Evolutionary conservation across 1,140 invertebrate species (phyloP).

Genomic region (Lysiphlebus fabarum): DNA sequence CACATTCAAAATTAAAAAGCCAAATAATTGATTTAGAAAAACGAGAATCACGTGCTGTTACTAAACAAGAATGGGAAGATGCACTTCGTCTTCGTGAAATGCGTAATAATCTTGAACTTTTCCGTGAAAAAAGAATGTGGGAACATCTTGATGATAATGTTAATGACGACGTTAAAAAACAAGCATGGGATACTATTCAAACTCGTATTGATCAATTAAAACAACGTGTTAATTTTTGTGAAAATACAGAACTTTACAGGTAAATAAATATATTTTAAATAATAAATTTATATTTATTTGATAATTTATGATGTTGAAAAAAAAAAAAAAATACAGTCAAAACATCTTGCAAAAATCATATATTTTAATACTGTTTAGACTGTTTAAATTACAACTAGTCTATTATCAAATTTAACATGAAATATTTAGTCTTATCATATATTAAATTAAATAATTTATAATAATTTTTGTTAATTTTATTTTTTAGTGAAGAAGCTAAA

Average conservation of each 20-base stretch:
- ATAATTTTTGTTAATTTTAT: slow-evolving; percentile 18
- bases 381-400: slow-evolving; percentile 29
- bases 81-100: slow-evolving; percentile 46
- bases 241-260: slow-evolving; percentile 40
- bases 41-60: slow-evolving; percentile 38
- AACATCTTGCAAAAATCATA: slow-evolving; percentile 29
- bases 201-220: slow-evolving; percentile 31
- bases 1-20: slow-evolving; percentile 39
- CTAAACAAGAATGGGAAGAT: slow-evolving; percentile 41
- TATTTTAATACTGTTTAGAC: slow-evolving; percentile 13
- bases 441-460: no score
- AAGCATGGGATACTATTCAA: slow-evolving; percentile 35
- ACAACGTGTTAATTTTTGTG: slow-evolving; percentile 34
- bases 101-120: slow-evolving; percentile 41
- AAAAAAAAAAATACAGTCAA: slow-evolving; percentile 24
- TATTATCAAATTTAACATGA: neutral
- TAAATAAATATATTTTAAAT: slow-evolving; percentile 25
- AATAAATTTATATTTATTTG: neutral
- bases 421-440: neutral
- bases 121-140: slow-evolving; percentile 40
- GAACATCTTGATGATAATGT: slow-evolving; percentile 35
- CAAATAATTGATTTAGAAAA: slow-evolving; percentile 41
- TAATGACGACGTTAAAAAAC: slow-evolving; percentile 32
- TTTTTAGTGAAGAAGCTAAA: slow-evolving; percentile 45
- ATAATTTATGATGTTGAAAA: neutral